phyloP scores from a whole-genome alignment of 2,888 invertebrate species.

The Thymelicus lineola region DNA sequence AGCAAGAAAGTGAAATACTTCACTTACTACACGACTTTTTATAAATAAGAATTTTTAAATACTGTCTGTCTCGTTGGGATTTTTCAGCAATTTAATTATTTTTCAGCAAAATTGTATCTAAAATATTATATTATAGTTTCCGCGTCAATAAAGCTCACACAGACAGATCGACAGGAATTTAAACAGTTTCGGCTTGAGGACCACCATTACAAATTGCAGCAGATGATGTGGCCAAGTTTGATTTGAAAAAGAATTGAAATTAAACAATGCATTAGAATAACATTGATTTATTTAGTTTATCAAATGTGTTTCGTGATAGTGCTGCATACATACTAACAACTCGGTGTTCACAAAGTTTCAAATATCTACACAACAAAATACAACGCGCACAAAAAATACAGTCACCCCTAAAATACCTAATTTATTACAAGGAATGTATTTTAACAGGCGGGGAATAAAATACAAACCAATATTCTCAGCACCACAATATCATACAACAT shows the following conservation, averaged over 20 bases:
- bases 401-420: slow-evolving; percentile 16
- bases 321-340: slow-evolving; percentile 74
- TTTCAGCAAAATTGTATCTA: too few species aligned
- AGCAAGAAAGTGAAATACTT: too few species aligned
- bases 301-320: slow-evolving; percentile 80
- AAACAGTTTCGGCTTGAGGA: too few species aligned
- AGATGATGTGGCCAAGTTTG: too few species aligned
- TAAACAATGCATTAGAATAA: slow-evolving; percentile 63
- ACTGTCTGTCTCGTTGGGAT: too few species aligned
- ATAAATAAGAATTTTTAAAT: too few species aligned
- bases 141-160: too few species aligned
- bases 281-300: slow-evolving; percentile 82
- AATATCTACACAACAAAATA: slow-evolving; percentile 66
- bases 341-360: slow-evolving; percentile 68
- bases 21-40: too few species aligned
- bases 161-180: too few species aligned
- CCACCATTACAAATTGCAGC: too few species aligned
- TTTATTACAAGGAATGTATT: not conserved
- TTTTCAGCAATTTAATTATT: too few species aligned
- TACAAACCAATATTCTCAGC: slow-evolving; percentile 42
- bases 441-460: slow-evolving; percentile 22
- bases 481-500: slow-evolving; percentile 44
- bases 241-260: slow-evolving; percentile 33
- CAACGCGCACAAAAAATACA: slow-evolving; percentile 57
- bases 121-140: too few species aligned